phyloP scores from a whole-genome alignment of 2,113 vertebrate species.

The Plestiodon gilberti region DNA sequence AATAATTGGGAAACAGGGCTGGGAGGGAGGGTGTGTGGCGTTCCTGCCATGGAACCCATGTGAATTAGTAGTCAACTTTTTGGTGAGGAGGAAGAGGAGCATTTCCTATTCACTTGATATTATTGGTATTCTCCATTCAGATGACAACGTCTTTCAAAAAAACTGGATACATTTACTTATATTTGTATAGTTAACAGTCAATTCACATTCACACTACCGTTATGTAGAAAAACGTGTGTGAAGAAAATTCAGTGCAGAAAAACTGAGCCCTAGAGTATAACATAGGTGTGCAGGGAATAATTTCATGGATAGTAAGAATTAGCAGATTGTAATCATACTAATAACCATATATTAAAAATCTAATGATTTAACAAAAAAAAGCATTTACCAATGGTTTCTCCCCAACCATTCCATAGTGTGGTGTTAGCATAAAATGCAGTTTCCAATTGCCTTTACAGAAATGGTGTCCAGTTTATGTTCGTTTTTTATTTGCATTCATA shows the following conservation, averaged over 20 bases:
- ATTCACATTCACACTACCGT: neutral
- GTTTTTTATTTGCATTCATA: neutral
- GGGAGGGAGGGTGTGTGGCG: neutral
- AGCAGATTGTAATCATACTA: neutral
- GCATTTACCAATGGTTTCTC: neutral
- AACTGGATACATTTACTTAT: neutral
- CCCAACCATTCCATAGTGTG: neutral
- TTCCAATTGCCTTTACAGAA: neutral
- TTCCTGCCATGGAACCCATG: neutral
- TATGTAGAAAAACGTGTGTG: neutral
- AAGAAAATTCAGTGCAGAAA: neutral
- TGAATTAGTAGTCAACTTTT: too few species aligned
- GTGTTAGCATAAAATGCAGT: neutral
- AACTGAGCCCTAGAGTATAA: neutral
- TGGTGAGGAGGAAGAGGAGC: too few species aligned
- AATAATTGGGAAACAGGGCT: neutral
- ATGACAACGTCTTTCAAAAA: neutral
- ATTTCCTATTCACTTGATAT: neutral
- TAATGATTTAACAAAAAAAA: neutral
- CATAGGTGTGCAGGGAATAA: neutral
- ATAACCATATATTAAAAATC: neutral
- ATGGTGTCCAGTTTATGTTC: neutral
- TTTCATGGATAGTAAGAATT: too few species aligned
- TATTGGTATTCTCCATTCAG: neutral
- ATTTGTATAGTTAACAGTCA: neutral